Evolutionary conservation across 2,797 vertebrate genomes (phyloP), one percentile per base, ranked within the genome.

Genomic region (Galago senegalensis): DNA sequence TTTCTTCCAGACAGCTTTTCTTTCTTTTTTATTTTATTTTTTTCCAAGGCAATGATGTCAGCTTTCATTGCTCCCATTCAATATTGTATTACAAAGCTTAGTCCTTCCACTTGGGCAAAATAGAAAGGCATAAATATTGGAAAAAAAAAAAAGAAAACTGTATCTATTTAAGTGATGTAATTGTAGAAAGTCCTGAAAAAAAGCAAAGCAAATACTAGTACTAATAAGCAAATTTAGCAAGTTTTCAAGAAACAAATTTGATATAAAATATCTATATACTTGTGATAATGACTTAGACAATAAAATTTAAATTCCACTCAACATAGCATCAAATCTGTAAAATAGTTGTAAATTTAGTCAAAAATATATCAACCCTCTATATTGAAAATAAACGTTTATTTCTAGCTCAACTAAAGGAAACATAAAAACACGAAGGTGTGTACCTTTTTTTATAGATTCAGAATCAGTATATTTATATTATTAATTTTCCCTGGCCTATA

Each of bases 181-280:
- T 91, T 80, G 13, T 53, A 88, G 70, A 88, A 83, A 77, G 83
- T 87, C 13, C 53, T 53, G 29, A 92, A 61, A 63, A 29, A 53
- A 77, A 77, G n/a, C n/a, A 92, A 76, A 95, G 53, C 7, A 69
- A 37, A 43, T n/a, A 69, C 14, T 6, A 31, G n/a, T 63, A 61
- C n/a, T 70, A 69, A 83, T 29, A 88, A 34, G 34, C 88, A 77
- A 75, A 65, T 58, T 80, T 72, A 83, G 0, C 18, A 77, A 53
- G 6, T 77, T 94, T 92, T 88, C 10, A 77, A 88, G 72, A 76
- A 23, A 53, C 9, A 69, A 70, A 34, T 34, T 83, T 70, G 70
- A 53, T 69, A 92, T 84, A 69, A 95, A 80, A 21, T 69, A 81
- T 82, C 37, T 67, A 13, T 61, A 16, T 87, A 92, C 6, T 83